These are phyloP conservation scores for Xestia xanthographa DNA, from an alignment of 2,888 invertebrate genomes.

Conservation along the genomic window DNA sequence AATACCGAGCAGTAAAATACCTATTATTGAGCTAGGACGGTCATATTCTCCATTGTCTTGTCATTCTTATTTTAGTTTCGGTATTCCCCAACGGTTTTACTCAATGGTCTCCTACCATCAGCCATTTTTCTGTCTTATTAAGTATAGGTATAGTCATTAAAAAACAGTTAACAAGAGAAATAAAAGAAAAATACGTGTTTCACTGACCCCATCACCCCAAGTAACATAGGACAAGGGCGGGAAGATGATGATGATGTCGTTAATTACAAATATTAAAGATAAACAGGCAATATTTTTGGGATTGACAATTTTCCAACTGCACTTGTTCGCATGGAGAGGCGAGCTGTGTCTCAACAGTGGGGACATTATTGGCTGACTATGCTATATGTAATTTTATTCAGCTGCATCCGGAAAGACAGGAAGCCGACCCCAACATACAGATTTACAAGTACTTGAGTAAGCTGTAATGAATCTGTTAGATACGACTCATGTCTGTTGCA, in stretches of 20 bases:
- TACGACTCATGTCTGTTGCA: background rate
- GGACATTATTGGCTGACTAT: background rate
- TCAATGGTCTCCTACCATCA: background rate
- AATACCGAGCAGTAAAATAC: constrained; percentile 17
- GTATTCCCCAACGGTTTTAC: background rate
- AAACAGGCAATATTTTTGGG: background rate
- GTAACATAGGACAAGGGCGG: background rate
- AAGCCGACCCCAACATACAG: no score
- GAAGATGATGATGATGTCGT: background rate
- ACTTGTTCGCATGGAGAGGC: background rate
- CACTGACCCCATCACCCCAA: background rate
- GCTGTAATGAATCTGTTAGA: background rate
- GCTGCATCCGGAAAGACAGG: no score
- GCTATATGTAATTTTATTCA: background rate
- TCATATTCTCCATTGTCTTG: constrained; percentile 10
- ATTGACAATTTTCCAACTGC: background rate
- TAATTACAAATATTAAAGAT: background rate
- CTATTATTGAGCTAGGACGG: constrained; percentile 7
- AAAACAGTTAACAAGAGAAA: background rate
- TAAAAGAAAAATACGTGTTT: background rate
- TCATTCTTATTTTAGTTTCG: constrained; percentile 7
- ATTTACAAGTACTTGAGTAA: background rate
- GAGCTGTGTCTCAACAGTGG: background rate
- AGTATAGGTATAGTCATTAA: background rate
- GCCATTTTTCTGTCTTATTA: background rate